A percentile compares a stretch with the other conserved stretches of the same genome.
Conservation (phyloP, 2,888 invertebrate species). For the Temnothorax ravouxi region DNA sequence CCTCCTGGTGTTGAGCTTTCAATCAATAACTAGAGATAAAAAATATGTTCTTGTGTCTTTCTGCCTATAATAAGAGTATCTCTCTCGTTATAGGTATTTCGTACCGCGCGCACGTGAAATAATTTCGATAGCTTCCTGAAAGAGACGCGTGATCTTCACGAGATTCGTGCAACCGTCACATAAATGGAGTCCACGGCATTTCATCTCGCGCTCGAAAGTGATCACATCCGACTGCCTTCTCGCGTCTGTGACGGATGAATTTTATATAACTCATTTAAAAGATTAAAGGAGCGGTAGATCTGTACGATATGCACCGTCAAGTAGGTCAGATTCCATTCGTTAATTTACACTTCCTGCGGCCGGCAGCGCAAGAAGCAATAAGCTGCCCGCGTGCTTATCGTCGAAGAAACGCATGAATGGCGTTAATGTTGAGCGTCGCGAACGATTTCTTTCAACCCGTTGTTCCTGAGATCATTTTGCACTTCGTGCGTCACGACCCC, state of each 20-base stretch:
- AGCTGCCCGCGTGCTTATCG: constrained; percentile 18
- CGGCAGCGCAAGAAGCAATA: constrained; percentile 26
- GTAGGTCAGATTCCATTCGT: constrained; percentile 68
- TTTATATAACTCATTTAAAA: constrained; percentile 49
- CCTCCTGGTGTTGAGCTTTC: not conserved
- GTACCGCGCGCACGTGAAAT: not conserved
- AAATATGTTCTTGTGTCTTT: constrained; percentile 2
- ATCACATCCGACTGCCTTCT: constrained; percentile 44
- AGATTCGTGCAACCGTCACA: not conserved
- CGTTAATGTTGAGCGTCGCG: not conserved
- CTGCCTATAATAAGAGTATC: not conserved
- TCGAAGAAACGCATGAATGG: constrained; percentile 42
- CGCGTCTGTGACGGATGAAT: not conserved
- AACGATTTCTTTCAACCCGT: constrained; percentile 13
- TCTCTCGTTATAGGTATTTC: not conserved
- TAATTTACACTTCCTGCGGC: constrained; percentile 71
- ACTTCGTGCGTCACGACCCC: not conserved
- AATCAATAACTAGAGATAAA: constrained; percentile 16
- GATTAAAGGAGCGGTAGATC: constrained; percentile 62
- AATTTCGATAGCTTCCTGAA: not conserved
- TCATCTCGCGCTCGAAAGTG: constrained; percentile 33
- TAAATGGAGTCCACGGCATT: not conserved
- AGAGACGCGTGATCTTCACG: not conserved
- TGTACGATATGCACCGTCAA: constrained; percentile 48
- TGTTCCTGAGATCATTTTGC: not conserved